Percentiles rank a stretch among this genome's conserved stretches.
Evolutionary conservation across 2,113 vertebrate species (phyloP).

Genomic region (Tricholaema leucomelas): DNA sequence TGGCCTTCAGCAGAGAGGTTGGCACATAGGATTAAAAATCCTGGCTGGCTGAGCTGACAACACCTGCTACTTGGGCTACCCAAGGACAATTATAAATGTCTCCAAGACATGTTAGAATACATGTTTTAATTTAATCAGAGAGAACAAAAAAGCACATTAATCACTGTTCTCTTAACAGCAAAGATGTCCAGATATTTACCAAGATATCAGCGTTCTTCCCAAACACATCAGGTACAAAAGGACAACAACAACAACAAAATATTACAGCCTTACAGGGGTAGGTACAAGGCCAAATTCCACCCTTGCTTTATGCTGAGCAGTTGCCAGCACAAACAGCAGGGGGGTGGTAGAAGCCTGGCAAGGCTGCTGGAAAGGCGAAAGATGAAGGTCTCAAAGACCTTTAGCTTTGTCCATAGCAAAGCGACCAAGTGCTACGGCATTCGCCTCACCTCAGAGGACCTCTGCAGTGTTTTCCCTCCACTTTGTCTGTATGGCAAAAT

Average conservation of each 20-base stretch:
- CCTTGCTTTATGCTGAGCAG: background rate
- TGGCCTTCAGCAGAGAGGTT: constrained; percentile 41
- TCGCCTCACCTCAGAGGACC: background rate
- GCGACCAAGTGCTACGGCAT: background rate
- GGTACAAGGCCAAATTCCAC: constrained; percentile 44
- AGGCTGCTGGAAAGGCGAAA: background rate
- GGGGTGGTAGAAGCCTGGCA: background rate
- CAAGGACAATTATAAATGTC: constrained; percentile 63
- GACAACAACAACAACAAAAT: constrained; percentile 47
- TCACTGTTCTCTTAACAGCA: constrained; percentile 55
- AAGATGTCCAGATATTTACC: constrained; percentile 60
- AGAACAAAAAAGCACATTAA: constrained; percentile 66
- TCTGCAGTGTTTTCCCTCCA: background rate
- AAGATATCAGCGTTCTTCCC: constrained; percentile 34
- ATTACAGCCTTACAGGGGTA: constrained; percentile 17
- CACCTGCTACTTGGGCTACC: constrained; percentile 56
- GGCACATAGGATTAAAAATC: constrained; percentile 25
- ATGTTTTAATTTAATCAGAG: constrained; percentile 63
- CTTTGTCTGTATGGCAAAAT: background rate
- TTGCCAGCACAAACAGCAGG: constrained; percentile 31
- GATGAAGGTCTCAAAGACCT: background rate
- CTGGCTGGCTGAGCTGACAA: constrained; percentile 41
- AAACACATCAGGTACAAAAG: constrained; percentile 33
- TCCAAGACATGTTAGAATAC: constrained; percentile 57
- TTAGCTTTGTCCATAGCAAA: background rate